A percentile compares a stretch with the other conserved stretches of the same genome.
These are phyloP conservation scores for Haliclona indistincta DNA, from an alignment of 37 sponge, comb jelly and placozoan genomes.

Conservation along the genomic window DNA sequence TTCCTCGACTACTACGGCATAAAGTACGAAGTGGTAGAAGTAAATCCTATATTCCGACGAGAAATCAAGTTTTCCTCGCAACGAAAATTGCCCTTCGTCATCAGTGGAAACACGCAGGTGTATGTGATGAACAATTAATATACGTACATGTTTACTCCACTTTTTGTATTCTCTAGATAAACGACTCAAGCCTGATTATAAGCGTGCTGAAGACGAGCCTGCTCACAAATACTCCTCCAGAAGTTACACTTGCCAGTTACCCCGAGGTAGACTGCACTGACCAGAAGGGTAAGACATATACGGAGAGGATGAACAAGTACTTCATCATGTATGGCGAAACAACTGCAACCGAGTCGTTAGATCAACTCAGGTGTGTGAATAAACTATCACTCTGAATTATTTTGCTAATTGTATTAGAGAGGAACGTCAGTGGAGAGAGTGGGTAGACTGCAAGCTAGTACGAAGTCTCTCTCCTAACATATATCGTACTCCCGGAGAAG, in stretches of 20 bases:
- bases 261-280: constrained; percentile 61
- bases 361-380: not conserved
- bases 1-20: constrained; percentile 80
- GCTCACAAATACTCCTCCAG: constrained; percentile 21
- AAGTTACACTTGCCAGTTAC: constrained; percentile 52
- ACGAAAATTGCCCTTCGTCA: constrained; percentile 73
- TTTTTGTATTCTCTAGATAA: constrained; percentile 25
- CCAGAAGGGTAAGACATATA: constrained; percentile 49
- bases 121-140: not conserved
- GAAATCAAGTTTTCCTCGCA: constrained; percentile 67
- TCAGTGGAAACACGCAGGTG: constrained; percentile 48
- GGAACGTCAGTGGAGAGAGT: constrained; percentile 91
- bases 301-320: constrained; percentile 85
- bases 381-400: not conserved
- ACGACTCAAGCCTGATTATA: constrained; percentile 79
- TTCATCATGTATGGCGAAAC: constrained; percentile 71
- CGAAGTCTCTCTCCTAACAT: constrained; percentile 86
- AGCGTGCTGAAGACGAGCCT: constrained; percentile 69
- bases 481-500: constrained; percentile 78
- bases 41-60: constrained; percentile 78
- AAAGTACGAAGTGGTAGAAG: constrained; percentile 71
- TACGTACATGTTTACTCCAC: not conserved
- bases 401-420: constrained; percentile 52
- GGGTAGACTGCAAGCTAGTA: constrained; percentile 91
- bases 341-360: not conserved